Evolutionary conservation across 2,888 invertebrate genomes (phyloP), one percentile per base, ranked within the genome.

Genomic region (Phaedon cochleariae): DNA sequence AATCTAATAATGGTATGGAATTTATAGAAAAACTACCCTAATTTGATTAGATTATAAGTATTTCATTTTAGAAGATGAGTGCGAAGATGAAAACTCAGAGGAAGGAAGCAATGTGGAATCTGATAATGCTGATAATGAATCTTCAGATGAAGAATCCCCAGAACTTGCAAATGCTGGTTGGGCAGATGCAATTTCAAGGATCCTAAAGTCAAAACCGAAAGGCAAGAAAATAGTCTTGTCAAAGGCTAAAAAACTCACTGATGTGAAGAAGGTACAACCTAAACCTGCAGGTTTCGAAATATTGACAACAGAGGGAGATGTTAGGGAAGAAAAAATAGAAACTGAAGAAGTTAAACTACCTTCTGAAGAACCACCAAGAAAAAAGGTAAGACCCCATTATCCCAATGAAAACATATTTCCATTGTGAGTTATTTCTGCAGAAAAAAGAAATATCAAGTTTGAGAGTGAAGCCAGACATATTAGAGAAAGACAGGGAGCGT

Each of bases 181-280:
- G 94, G 94, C 93, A 1, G 90, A 94, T 83, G 93, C 92, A 0
- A 89, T 95, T 79, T 86, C 90, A 6, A 94, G 94, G 83, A 92
- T 95, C 71, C 85, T 95, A 21, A 88, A 87, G 65, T 88, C 90
- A 1, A 90, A 88, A 26, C 92, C 92, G 79, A 91, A 93, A 0
- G 91, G 91, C 81, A 86, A 88, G 46, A 92, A 92, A 74, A 83
- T 92, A 59, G 92, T 94, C 0, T 81, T 96, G 37, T 92, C 94
- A 0, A 90, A 92, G 79, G 94, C 94, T 0, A 94, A 93, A 78
- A 93, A 92, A 81, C 80, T 90, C 61, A 87, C 85, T 3, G 88
- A 89, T 58, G 81, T 86, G 37, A 79, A 84, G 12, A 85, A 85
- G 72, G 84, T 82, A 68, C 85, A 85, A 74, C 51, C 73, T 10